Evolutionary conservation across 2,888 invertebrate species (phyloP).

Genomic region (Pollenia angustigena): DNA sequence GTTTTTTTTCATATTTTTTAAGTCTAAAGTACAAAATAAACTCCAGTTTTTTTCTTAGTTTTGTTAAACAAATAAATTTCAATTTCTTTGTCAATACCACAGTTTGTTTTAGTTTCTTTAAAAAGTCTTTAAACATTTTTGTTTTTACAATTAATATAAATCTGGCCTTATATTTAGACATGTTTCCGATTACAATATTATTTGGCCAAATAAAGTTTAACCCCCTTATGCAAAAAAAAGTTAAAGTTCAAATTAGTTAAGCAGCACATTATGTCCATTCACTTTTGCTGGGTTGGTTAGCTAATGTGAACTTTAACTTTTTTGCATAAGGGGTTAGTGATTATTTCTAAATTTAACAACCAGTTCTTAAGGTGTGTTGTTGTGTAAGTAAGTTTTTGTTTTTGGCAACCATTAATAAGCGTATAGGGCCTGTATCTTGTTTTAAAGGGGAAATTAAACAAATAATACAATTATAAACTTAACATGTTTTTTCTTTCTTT

Average conservation of each 20-base stretch:
- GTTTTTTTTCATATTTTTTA: constrained; percentile 52
- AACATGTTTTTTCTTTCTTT: constrained; percentile 39
- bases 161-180: constrained; percentile 14
- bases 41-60: constrained; percentile 56
- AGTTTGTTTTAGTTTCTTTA: constrained; percentile 57
- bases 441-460: constrained; percentile 23
- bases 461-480: constrained; percentile 50
- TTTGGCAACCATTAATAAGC: constrained; percentile 53
- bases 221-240: background rate
- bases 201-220: background rate
- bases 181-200: background rate
- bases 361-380: constrained; percentile 51
- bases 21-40: constrained; percentile 72
- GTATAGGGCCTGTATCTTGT: constrained; percentile 16
- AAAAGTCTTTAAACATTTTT: constrained; percentile 51
- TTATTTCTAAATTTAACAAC: constrained; percentile 54
- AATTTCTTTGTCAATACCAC: constrained; percentile 65
- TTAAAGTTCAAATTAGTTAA: too few relatives aligned
- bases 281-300: too few relatives aligned
- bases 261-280: too few relatives aligned
- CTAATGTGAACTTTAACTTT: too few relatives aligned
- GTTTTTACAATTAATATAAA: constrained; percentile 31
- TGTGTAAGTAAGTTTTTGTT: too few relatives aligned
- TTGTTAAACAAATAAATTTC: constrained; percentile 39
- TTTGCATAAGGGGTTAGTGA: background rate